Percentiles rank a stretch among this genome's conserved stretches.
These are phyloP conservation scores for Xylocopa sonorina DNA, from an alignment of 1,140 invertebrate genomes.

Conservation along the genomic window DNA sequence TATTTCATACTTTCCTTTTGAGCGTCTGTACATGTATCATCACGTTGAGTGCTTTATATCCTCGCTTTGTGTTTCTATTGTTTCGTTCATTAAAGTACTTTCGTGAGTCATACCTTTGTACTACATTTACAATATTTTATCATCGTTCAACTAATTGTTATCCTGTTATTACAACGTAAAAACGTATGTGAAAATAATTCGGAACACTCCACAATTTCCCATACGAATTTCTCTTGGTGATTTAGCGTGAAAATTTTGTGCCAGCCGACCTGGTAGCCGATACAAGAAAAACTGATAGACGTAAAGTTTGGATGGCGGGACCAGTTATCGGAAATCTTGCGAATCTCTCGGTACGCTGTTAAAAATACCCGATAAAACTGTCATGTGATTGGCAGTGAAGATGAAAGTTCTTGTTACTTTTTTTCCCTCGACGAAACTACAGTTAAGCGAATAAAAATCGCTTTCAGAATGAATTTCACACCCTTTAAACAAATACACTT, in stretches of 20 bases:
- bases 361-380: constrained; percentile 30
- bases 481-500: background rate
- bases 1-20: no score
- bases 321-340: constrained; percentile 34
- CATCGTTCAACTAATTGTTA: background rate
- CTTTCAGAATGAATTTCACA: background rate
- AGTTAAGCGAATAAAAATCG: background rate
- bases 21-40: background rate
- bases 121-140: no score
- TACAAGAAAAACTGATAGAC: constrained; percentile 14
- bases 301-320: constrained; percentile 13
- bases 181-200: no score
- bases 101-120: no score
- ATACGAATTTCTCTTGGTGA: background rate
- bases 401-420: background rate
- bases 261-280: background rate
- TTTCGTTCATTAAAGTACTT: no score
- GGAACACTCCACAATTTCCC: no score
- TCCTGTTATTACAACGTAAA: no score
- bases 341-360: constrained; percentile 16
- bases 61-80: background rate
- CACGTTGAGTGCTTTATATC: background rate
- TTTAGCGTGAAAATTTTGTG: constrained; percentile 10
- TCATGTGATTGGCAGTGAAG: constrained; percentile 7
- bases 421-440: background rate